Conservation (phyloP, 2,888 invertebrate species). For the Chydorus sphaericus region DNA sequence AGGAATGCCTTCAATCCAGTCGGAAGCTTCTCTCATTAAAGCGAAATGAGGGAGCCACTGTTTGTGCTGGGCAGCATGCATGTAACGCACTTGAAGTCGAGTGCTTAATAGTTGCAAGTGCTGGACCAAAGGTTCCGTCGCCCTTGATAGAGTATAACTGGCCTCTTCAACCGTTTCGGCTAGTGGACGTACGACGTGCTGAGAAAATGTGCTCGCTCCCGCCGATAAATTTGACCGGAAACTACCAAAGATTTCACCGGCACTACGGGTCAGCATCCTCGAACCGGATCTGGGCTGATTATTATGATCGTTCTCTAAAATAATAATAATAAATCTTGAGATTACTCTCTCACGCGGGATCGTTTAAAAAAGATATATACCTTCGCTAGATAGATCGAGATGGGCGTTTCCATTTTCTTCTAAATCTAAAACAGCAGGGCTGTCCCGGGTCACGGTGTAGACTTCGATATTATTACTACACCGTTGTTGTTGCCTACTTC, state of each 20-base stretch:
- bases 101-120: not conserved
- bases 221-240: constrained; percentile 2
- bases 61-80: constrained; percentile 2
- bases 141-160: not conserved
- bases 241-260: not conserved
- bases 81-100: constrained; percentile 5
- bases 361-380: too few species aligned
- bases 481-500: not conserved
- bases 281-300: too few species aligned
- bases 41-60: constrained; percentile 7
- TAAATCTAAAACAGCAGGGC: not conserved
- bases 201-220: not conserved
- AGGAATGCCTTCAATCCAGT: constrained; percentile 1
- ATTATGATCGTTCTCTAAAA: too few species aligned
- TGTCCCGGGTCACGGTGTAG: not conserved
- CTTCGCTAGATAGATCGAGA: not conserved
- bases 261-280: not conserved
- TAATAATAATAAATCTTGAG: too few species aligned
- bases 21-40: constrained; percentile 1
- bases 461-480: not conserved
- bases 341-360: too few species aligned
- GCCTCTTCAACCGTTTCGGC: not conserved
- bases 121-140: constrained; percentile 2
- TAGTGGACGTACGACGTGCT: not conserved
- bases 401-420: too few species aligned